Base-by-base conservation (phyloP, 2,888 invertebrate genomes). In the Dasysyrphus tricinctus region DNA sequence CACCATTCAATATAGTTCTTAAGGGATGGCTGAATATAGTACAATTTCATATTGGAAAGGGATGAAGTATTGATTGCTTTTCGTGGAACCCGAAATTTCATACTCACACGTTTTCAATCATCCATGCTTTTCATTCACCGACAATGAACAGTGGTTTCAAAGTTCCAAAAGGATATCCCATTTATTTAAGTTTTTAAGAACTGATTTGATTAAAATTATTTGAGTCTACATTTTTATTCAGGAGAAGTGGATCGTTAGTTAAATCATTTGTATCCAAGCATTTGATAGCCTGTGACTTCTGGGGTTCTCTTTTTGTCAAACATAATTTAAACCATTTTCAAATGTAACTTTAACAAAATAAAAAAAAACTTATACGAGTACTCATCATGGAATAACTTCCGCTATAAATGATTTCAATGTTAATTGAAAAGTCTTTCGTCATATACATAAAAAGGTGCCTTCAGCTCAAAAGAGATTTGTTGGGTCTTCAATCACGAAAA, bases 401-500 rank as follows among this genome's bases (percentile, higher is more conserved):
- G 39, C 39, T 14, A 14, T 14, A 61, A 39, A 39, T 0, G 24
- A 61, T 12, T 39, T 39, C 59, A 19, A 59, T 39, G 57, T 12
- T 34, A 57, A 37, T 57, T 57, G 57, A 37, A 57, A 57, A 16
- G 57, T 11, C 37, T 16, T 16, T 37, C 16, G 2, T 19, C 12
- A 12, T 5, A 42, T 5, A 42, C 11, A 57, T 11, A 57, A 37
- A 59, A 59, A 39, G 11, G 37, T n/a, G 8, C 14, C 24, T 32
- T 32, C n/a, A 51, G 16, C 7, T 59, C 9, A 77, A 69, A 42
- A 77, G 57, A 37, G 57, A 37, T 51, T 56, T 49, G 12, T 51
- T 6, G 39, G 39, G 39, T 61, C 69, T 72, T 57, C 42, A 67
- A 67, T 67, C 73, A 42, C 63, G 39, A 61, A 54, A 78, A 29